Conservation (phyloP, 1,140 invertebrate species). For the Eupristina koningsbergeri region DNA sequence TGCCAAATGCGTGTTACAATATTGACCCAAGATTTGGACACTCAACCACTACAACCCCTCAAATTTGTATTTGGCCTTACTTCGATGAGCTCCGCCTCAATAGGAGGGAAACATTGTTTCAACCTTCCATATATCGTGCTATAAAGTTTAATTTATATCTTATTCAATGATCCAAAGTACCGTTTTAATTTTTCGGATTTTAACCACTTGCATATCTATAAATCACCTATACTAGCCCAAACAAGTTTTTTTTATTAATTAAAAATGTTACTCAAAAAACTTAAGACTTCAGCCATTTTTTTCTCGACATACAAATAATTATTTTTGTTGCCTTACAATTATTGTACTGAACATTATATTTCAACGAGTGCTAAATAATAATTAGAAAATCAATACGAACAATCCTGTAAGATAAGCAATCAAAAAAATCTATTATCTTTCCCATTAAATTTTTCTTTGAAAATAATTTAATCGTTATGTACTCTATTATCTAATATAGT, state of each 20-base stretch:
- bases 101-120: neutral
- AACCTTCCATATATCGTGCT: neutral
- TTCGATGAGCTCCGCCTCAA: slow-evolving; percentile 45
- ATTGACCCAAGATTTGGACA: slow-evolving; percentile 49
- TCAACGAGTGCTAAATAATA: neutral
- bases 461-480: too few species aligned
- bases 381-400: neutral
- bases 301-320: neutral
- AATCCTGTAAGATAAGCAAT: too few species aligned
- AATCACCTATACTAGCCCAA: neutral
- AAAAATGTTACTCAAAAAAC: neutral
- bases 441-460: too few species aligned
- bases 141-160: slow-evolving; percentile 28
- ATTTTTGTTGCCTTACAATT: neutral
- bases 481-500: too few species aligned
- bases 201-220: neutral
- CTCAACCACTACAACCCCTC: slow-evolving; percentile 8
- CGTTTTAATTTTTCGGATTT: slow-evolving; percentile 8
- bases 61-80: neutral
- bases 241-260: slow-evolving; percentile 12
- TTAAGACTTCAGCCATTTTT: neutral
- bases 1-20: slow-evolving; percentile 55
- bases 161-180: slow-evolving; percentile 18
- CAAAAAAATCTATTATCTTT: too few species aligned
- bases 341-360: neutral